A percentile compares a stretch with the other conserved stretches of the same genome.
phyloP scores from a whole-genome alignment of 2,797 vertebrate species.

The Pipistrellus kuhlii region DNA sequence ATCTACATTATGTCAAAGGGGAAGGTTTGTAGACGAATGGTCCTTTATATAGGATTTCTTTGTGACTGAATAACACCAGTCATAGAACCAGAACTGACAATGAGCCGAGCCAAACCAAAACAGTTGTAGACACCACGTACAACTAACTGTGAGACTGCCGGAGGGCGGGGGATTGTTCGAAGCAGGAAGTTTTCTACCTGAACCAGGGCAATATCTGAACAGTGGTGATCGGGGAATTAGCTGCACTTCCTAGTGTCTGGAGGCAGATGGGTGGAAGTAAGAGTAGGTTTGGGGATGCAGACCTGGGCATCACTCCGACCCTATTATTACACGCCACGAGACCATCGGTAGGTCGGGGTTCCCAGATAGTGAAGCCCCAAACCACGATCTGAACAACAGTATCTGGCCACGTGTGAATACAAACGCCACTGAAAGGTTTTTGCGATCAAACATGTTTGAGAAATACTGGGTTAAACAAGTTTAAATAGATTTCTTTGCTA shows the following conservation, averaged over 20 bases:
- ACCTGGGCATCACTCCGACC: neutral
- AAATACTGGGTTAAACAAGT: conserved; percentile 5
- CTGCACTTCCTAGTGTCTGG: neutral
- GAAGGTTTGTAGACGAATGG: neutral
- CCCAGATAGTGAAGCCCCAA: neutral
- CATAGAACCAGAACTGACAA: neutral
- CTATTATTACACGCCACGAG: neutral
- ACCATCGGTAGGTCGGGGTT: neutral
- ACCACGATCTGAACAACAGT: neutral
- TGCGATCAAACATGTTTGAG: neutral
- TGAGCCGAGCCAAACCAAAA: neutral
- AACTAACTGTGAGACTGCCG: neutral
- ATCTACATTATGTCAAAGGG: neutral
- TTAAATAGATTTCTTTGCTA: conserved; percentile 30
- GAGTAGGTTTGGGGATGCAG: neutral
- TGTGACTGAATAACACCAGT: conserved; percentile 22
- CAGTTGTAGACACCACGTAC: neutral
- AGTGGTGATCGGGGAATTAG: neutral
- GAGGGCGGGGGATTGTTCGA: neutral
- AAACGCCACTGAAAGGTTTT: neutral
- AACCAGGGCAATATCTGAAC: neutral
- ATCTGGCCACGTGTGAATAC: neutral
- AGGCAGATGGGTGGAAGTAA: neutral
- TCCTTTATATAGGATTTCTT: neutral
- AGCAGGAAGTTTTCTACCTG: neutral